phyloP scores from a whole-genome alignment of 2,113 vertebrate species.

The Lichenostomus cassidix region DNA sequence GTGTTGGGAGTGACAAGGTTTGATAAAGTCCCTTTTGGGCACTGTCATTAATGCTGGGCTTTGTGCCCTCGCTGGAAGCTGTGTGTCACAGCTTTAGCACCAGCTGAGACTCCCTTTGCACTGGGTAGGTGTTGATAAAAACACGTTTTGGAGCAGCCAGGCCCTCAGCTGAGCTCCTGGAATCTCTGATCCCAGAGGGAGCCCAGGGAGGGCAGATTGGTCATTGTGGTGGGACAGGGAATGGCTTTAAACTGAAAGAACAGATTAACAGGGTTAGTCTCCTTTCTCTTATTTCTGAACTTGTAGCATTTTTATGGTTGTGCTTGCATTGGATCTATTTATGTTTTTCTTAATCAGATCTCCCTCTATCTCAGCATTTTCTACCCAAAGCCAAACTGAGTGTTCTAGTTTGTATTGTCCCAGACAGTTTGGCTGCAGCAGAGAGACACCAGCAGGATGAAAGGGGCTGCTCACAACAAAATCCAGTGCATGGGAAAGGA shows the following conservation, averaged over 20 bases:
- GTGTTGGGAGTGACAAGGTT: not conserved
- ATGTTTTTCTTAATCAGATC: not conserved
- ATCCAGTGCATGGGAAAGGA: rapidly evolving
- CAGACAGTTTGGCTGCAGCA: not conserved
- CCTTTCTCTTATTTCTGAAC: not conserved
- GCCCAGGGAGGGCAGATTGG: not conserved
- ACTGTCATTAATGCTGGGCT: rapidly evolving
- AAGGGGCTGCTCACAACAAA: not conserved
- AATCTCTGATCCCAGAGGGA: rapidly evolving
- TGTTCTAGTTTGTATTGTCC: not conserved
- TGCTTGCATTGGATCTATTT: not conserved
- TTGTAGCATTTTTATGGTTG: not conserved
- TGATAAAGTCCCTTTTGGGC: not conserved
- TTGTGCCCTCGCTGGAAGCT: not conserved
- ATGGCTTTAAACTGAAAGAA: not conserved
- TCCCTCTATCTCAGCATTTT: not conserved
- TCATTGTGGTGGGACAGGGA: not conserved
- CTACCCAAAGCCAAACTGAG: not conserved
- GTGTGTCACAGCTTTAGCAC: rapidly evolving
- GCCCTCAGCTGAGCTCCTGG: not conserved
- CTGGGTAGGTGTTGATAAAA: not conserved
- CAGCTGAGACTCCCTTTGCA: not conserved
- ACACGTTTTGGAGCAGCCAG: rapidly evolving
- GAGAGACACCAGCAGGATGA: not conserved
- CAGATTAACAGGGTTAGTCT: not conserved